Conservation (phyloP, 1,140 invertebrate species). For the Gonioctena quinquepunctata region DNA sequence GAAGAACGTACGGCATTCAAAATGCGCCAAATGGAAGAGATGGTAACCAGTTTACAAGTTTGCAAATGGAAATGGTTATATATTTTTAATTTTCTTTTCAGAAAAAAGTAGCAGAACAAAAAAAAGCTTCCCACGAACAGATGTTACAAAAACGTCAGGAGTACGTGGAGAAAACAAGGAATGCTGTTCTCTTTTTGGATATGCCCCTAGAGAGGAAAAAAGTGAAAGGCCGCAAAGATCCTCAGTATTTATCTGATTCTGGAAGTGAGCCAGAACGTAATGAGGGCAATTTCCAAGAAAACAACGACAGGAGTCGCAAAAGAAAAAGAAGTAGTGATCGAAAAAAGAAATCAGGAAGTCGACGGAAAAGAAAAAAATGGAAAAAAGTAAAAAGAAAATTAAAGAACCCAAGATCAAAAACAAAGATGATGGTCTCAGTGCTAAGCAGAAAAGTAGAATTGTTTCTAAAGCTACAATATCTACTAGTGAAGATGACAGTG, state of each 20-base stretch:
- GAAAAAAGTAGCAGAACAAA: conserved; percentile 72
- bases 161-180: conserved; percentile 95
- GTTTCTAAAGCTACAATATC: conserved; percentile 95
- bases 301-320: conserved; percentile 59
- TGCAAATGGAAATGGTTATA: too few species aligned
- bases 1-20: conserved; percentile 84
- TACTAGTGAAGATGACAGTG: conserved; percentile 89
- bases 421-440: conserved; percentile 69
- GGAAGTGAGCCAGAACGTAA: conserved; percentile 64
- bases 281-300: conserved; percentile 47
- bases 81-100: too few species aligned
- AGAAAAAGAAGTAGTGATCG: conserved; percentile 48
- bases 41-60: too few species aligned
- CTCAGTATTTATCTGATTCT: conserved; percentile 73
- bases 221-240: conserved; percentile 57
- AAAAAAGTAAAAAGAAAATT: conserved; percentile 58
- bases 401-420: conserved; percentile 38
- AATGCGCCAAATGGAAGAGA: conserved; percentile 71
- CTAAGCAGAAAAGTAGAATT: conserved; percentile 85
- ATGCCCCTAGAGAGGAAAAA: conserved; percentile 70
- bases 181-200: conserved; percentile 80
- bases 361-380: conserved; percentile 54
- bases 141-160: conserved; percentile 89
- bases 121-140: conserved; percentile 76
- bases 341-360: conserved; percentile 40